phyloP scores from a whole-genome alignment of 2,113 vertebrate species.

The Pelmatolapia mariae region DNA sequence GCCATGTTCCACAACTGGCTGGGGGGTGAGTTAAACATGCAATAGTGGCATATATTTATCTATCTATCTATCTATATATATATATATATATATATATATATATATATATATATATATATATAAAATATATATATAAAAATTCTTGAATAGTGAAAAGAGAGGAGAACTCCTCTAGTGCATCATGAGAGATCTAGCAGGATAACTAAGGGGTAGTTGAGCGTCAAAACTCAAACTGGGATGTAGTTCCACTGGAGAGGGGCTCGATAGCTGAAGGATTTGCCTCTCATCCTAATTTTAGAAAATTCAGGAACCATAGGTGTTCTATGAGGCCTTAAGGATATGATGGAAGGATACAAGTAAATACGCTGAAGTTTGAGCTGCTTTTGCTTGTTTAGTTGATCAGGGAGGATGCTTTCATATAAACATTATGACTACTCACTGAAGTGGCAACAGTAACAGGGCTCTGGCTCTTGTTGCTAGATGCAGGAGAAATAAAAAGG shows the following conservation, averaged over 20 bases:
- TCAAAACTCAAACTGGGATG: not conserved
- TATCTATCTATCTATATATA: not conserved
- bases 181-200: not conserved
- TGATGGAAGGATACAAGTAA: not conserved
- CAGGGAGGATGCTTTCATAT: not conserved
- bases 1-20: not conserved
- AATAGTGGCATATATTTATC: not conserved
- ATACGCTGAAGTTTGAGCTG: not conserved
- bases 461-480: not conserved
- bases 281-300: not conserved
- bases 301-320: not conserved
- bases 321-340: not conserved
- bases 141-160: not conserved
- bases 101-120: not conserved
- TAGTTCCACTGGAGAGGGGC: not conserved
- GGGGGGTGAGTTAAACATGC: not conserved
- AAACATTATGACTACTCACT: not conserved
- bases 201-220: not conserved
- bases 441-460: not conserved
- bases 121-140: fast-evolving
- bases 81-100: not conserved
- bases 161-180: not conserved
- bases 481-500: not conserved
- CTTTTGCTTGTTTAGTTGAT: not conserved
- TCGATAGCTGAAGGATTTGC: not conserved